These are phyloP conservation scores for Mormoops blainvillei DNA, from an alignment of 2,113 vertebrate species.

Conservation along the genomic window DNA sequence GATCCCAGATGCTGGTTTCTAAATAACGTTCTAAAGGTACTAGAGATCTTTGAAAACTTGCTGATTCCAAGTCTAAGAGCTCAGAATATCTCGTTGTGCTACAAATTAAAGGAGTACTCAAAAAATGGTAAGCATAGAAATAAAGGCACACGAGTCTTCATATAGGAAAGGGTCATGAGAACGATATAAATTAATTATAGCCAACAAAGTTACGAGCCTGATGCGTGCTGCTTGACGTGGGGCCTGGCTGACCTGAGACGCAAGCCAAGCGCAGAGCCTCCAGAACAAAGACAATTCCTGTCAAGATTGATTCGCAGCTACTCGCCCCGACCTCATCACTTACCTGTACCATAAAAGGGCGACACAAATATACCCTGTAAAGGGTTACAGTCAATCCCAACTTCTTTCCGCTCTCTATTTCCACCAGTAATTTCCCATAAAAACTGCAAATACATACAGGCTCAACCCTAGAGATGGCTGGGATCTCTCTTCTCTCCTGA, in stretches of 20 bases:
- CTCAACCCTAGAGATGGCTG: background rate
- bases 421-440: background rate
- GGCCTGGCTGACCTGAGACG: background rate
- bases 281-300: background rate
- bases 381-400: background rate
- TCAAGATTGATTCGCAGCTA: background rate
- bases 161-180: background rate
- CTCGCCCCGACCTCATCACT: background rate
- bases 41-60: background rate
- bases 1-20: background rate
- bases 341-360: background rate
- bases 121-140: background rate
- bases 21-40: background rate
- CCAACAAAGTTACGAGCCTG: background rate
- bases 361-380: background rate
- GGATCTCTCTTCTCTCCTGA: background rate
- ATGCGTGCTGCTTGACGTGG: background rate
- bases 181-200: background rate
- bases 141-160: background rate
- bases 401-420: background rate
- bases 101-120: background rate
- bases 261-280: background rate
- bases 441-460: background rate
- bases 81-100: background rate
- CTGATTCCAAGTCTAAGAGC: background rate